Conservation (phyloP, 2,888 invertebrate species). For the Germaria angustata region DNA sequence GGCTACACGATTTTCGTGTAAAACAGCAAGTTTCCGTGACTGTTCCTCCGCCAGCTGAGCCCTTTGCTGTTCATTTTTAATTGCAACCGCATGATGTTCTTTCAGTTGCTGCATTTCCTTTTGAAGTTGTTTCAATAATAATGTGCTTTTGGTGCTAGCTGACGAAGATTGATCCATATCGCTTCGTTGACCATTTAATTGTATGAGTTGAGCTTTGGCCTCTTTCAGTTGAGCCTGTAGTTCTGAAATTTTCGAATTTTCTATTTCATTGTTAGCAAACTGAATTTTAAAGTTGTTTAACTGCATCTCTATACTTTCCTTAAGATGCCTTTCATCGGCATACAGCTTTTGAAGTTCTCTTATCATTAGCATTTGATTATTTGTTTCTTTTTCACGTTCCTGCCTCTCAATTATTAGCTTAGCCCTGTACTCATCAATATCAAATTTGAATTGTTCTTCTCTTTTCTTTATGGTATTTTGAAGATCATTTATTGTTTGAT, state of each 20-base stretch:
- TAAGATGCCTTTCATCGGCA: constrained; percentile 86
- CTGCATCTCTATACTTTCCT: constrained; percentile 87
- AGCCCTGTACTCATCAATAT: constrained; percentile 85
- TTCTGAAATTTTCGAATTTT: constrained; percentile 79
- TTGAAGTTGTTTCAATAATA: constrained; percentile 84
- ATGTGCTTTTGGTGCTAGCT: constrained; percentile 80
- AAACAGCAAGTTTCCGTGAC: constrained; percentile 84
- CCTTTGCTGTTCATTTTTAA: constrained; percentile 87
- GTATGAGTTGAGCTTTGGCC: constrained; percentile 83
- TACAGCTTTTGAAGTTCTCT: constrained; percentile 90
- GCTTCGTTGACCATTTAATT: constrained; percentile 81
- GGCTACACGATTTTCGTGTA: constrained; percentile 89
- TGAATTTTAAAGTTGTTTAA: constrained; percentile 81
- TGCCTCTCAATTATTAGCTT: constrained; percentile 88
- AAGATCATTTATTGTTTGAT: constrained; percentile 82
- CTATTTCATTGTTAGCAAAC: constrained; percentile 77
- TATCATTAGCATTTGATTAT: constrained; percentile 88
- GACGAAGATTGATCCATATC: constrained; percentile 1
- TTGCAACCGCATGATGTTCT: constrained; percentile 85
- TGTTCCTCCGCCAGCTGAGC: constrained; percentile 87
- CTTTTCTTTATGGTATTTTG: constrained; percentile 83
- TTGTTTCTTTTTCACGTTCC: constrained; percentile 90
- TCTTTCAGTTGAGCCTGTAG: constrained; percentile 84
- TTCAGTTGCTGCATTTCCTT: constrained; percentile 87
- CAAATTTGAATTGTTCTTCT: constrained; percentile 82